Conservation (phyloP, 2,113 vertebrate species). For the Rhinogobius similis region DNA sequence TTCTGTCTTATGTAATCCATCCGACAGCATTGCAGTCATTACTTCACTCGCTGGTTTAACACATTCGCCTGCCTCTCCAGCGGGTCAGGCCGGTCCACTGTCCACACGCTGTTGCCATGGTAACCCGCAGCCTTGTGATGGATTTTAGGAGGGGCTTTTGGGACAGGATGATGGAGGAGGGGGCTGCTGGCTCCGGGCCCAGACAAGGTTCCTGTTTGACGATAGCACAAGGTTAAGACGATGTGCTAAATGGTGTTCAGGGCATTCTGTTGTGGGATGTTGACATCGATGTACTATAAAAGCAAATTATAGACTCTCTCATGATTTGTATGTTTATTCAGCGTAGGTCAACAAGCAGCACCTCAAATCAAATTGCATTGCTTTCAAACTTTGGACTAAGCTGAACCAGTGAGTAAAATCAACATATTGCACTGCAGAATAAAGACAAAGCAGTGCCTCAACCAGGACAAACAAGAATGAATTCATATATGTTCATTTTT, state of each 20-base stretch:
- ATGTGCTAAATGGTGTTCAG: background rate
- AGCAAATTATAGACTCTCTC: too few relatives aligned
- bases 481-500: too few relatives aligned
- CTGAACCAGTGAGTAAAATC: too few relatives aligned
- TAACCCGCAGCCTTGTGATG: background rate
- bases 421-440: too few relatives aligned
- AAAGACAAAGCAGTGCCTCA: too few relatives aligned
- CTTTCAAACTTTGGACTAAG: too few relatives aligned
- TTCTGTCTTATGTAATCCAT: background rate
- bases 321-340: background rate
- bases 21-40: background rate
- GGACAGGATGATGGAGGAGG: background rate
- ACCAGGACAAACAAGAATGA: too few relatives aligned
- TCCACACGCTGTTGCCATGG: constrained; percentile 7
- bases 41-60: background rate
- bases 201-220: background rate
- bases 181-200: background rate
- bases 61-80: background rate
- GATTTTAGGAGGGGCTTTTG: background rate
- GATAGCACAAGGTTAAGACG: background rate
- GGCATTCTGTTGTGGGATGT: too few relatives aligned
- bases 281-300: too few relatives aligned
- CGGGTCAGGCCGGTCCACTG: background rate
- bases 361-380: too few relatives aligned
- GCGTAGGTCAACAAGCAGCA: too few relatives aligned